Evolutionary conservation across 2,797 vertebrate species (phyloP).

Genomic region (Smutsia temminckii): DNA sequence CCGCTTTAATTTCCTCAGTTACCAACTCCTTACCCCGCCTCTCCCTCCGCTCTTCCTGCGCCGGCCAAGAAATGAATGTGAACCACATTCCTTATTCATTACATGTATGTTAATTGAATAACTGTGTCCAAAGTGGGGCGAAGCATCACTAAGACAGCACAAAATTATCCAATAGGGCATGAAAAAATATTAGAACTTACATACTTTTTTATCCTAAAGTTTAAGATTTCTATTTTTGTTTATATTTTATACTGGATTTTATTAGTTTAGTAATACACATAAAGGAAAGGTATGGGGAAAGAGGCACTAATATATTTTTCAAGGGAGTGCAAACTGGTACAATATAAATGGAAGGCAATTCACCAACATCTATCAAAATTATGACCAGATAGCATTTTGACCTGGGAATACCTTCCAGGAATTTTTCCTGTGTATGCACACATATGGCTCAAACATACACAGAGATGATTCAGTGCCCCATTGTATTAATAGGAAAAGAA

Average conservation of each 20-base stretch:
- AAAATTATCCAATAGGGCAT: background rate
- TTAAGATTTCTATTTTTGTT: background rate
- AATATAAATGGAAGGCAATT: background rate
- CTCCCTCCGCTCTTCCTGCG: fast-evolving
- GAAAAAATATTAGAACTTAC: background rate
- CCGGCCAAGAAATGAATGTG: background rate
- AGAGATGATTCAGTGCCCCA: background rate
- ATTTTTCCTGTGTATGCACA: background rate
- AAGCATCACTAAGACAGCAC: background rate
- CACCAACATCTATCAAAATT: background rate
- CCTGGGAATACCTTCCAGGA: background rate
- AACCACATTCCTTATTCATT: background rate
- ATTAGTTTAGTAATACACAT: background rate
- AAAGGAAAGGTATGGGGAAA: background rate
- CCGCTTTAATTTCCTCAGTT: background rate
- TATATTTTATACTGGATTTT: background rate
- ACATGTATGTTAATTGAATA: background rate
- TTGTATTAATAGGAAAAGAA: background rate
- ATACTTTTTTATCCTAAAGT: background rate
- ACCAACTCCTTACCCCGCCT: too few relatives aligned
- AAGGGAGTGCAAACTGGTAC: background rate
- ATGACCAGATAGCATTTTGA: background rate
- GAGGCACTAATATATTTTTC: background rate
- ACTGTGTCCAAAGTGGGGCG: background rate
- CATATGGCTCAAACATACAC: background rate